These are phyloP conservation scores for Gracilinanus agilis DNA, from an alignment of 2,113 vertebrate genomes.

Conservation along the genomic window DNA sequence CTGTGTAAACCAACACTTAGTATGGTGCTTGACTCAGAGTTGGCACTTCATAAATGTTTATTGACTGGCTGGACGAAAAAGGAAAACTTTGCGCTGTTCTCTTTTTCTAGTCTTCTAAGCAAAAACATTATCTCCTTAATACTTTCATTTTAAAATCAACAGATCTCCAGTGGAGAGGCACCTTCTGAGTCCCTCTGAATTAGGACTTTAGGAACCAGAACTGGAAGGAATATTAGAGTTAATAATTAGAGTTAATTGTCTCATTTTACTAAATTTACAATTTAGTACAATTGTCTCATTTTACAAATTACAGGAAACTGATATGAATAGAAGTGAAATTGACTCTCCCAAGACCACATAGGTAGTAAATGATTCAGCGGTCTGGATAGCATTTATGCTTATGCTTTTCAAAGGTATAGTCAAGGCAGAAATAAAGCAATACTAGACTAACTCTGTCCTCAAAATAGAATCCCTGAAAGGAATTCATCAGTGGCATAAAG, in stretches of 20 bases:
- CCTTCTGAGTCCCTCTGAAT: not conserved
- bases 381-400: not conserved
- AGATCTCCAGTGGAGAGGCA: not conserved
- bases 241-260: too few species aligned
- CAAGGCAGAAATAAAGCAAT: not conserved
- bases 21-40: not conserved
- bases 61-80: not conserved
- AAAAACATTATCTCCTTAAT: not conserved
- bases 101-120: not conserved
- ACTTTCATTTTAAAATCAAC: not conserved
- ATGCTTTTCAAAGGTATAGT: not conserved
- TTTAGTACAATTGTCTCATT: not conserved
- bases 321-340: not conserved
- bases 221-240: not conserved
- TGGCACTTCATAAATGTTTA: not conserved
- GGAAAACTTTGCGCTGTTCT: not conserved
- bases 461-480: not conserved
- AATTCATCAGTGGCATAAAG: not conserved
- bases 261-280: too few species aligned
- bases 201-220: not conserved
- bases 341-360: not conserved
- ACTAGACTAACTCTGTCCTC: not conserved
- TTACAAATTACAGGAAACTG: not conserved
- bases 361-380: not conserved
- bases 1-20: not conserved